phyloP scores from a whole-genome alignment of 2,113 vertebrate genomes.

The Seriola aureovittata region DNA sequence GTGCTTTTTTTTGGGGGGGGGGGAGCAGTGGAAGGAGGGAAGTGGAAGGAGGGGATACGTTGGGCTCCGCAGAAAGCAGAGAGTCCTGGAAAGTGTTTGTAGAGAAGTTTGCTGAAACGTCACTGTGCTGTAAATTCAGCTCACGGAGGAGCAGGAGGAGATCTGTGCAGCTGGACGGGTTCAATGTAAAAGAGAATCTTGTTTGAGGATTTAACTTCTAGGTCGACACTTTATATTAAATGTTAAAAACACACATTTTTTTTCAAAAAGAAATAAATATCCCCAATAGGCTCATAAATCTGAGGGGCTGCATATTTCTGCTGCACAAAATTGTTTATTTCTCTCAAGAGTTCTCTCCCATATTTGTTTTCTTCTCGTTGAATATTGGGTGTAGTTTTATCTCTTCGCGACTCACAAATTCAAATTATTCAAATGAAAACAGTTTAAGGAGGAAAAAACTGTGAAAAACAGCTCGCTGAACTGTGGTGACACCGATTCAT shows the following conservation, averaged over 20 bases:
- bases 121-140: not conserved
- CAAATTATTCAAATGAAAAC: not conserved
- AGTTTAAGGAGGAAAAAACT: not conserved
- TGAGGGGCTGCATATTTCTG: not conserved
- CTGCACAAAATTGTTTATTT: not conserved
- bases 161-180: too few relatives aligned
- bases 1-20: slow-evolving; percentile 57
- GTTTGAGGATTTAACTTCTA: not conserved
- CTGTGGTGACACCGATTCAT: not conserved
- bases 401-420: not conserved
- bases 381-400: slow-evolving; percentile 13
- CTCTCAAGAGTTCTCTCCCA: not conserved
- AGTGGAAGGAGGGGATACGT: not conserved
- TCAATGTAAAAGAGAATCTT: not conserved
- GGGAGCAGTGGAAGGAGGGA: slow-evolving; percentile 25
- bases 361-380: not conserved
- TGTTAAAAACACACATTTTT: too few relatives aligned
- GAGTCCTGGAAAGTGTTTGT: slow-evolving; percentile 31
- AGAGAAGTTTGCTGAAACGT: not conserved
- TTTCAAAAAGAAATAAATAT: too few relatives aligned
- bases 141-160: not conserved
- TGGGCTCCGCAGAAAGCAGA: slow-evolving; percentile 42
- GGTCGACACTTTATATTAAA: not conserved
- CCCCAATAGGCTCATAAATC: not conserved
- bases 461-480: not conserved